Conservation (phyloP, 2,888 invertebrate species). For the Falcaria lacertinaria region DNA sequence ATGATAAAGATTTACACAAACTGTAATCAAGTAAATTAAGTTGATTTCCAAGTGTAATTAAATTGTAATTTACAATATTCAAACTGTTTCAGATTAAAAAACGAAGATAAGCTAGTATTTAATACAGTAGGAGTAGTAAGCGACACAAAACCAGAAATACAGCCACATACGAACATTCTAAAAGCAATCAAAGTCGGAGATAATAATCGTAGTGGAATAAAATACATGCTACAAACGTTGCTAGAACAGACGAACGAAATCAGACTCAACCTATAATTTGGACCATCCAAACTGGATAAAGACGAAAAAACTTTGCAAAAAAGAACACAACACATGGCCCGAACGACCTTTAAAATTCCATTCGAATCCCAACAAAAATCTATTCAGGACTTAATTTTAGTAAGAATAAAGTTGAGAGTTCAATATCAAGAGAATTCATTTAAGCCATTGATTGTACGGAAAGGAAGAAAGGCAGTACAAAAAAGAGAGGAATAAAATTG, state of each 20-base stretch:
- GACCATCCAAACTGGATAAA: constrained; percentile 18
- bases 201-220: constrained; percentile 26
- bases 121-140: background rate
- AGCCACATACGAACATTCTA: constrained; percentile 7
- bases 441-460: constrained; percentile 33
- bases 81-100: background rate
- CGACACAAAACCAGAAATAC: constrained; percentile 5
- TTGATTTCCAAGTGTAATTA: no score
- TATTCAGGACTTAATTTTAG: constrained; percentile 18
- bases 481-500: constrained; percentile 60
- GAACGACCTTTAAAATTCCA: constrained; percentile 70
- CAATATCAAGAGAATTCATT: constrained; percentile 15
- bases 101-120: background rate
- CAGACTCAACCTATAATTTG: constrained; percentile 49
- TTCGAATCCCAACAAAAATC: constrained; percentile 12
- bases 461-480: constrained; percentile 67
- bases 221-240: constrained; percentile 24
- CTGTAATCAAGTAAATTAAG: no score
- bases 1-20: no score
- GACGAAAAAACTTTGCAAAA: constrained; percentile 64
- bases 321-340: constrained; percentile 62
- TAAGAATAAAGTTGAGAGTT: constrained; percentile 28
- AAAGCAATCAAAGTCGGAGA: constrained; percentile 18
- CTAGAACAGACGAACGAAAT: constrained; percentile 33
- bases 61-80: no score